Conservation (phyloP, 2,797 vertebrate genomes). For the Gambusia yucatana region DNA sequence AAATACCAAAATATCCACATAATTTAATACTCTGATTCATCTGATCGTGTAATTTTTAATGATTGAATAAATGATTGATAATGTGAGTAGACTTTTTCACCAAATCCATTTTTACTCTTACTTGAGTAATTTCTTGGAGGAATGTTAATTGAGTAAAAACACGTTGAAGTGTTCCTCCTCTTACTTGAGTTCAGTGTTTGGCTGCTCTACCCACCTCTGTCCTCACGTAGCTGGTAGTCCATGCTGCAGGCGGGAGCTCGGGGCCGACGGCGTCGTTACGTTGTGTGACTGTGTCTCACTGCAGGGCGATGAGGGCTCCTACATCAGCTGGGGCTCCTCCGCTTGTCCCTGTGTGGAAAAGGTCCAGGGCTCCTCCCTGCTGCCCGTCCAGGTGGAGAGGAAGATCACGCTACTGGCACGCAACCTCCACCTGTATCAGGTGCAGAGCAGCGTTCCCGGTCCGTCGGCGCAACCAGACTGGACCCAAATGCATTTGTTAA, state of each 20-base stretch:
- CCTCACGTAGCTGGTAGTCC: not conserved
- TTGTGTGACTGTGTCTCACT: slow-evolving; percentile 17
- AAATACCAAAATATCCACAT: too few relatives aligned
- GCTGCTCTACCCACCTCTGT: not conserved
- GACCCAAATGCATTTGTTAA: not conserved
- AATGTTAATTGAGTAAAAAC: too few relatives aligned
- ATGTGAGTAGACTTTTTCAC: too few relatives aligned
- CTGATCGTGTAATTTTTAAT: too few relatives aligned
- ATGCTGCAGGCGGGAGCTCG: not conserved
- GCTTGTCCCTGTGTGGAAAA: slow-evolving; percentile 93
- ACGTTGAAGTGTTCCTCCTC: too few relatives aligned
- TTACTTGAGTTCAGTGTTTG: too few relatives aligned
- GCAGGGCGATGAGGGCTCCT: slow-evolving; percentile 83
- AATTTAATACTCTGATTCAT: too few relatives aligned
- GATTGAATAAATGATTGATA: too few relatives aligned
- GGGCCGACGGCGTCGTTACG: not conserved
- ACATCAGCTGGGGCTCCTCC: slow-evolving; percentile 82
- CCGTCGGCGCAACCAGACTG: not conserved
- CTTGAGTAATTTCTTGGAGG: too few relatives aligned
- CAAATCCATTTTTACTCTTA: too few relatives aligned
- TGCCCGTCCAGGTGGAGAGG: slow-evolving; percentile 87
- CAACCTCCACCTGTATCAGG: slow-evolving; percentile 94
- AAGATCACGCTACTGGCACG: slow-evolving; percentile 89
- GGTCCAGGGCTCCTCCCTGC: slow-evolving; percentile 87
- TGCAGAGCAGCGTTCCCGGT: slow-evolving; percentile 48